Percentiles rank a stretch among this genome's conserved stretches.
Conservation (phyloP, 2,888 invertebrate genomes). For the Poecilus cupreus region DNA sequence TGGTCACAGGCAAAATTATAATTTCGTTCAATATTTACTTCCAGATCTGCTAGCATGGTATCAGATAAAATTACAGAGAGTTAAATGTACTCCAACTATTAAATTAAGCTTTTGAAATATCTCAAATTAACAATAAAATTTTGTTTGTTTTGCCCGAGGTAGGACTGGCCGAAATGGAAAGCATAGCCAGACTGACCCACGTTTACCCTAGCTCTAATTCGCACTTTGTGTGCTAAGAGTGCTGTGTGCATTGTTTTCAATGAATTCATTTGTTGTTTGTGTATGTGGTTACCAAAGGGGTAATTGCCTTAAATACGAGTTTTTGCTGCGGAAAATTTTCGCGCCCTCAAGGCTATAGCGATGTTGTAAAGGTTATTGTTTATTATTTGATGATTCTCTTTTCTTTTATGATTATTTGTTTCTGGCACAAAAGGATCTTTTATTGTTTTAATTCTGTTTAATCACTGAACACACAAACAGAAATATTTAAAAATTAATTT, state of each 20-base stretch:
- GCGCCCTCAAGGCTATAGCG: not conserved
- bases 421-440: not conserved
- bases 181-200: not conserved
- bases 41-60: too few species aligned
- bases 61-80: too few species aligned
- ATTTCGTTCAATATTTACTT: too few species aligned
- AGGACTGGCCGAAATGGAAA: too few species aligned
- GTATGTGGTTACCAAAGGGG: not conserved
- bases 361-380: slow-evolving; percentile 18
- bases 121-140: too few species aligned
- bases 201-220: slow-evolving; percentile 3
- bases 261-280: slow-evolving; percentile 33
- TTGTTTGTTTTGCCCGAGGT: too few species aligned
- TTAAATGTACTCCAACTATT: too few species aligned
- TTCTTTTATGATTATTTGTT: not conserved
- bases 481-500: too few species aligned
- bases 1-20: too few species aligned
- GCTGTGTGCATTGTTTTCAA: slow-evolving; percentile 13
- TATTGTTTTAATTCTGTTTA: not conserved
- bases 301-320: slow-evolving; percentile 29
- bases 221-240: not conserved
- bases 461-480: too few species aligned
- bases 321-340: slow-evolving; percentile 8
- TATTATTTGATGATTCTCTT: not conserved
- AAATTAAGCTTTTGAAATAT: too few species aligned